A percentile compares a stretch with the other conserved stretches of the same genome.
Evolutionary conservation across 2,888 invertebrate species (phyloP).

Genomic region (Taenaris catops): DNA sequence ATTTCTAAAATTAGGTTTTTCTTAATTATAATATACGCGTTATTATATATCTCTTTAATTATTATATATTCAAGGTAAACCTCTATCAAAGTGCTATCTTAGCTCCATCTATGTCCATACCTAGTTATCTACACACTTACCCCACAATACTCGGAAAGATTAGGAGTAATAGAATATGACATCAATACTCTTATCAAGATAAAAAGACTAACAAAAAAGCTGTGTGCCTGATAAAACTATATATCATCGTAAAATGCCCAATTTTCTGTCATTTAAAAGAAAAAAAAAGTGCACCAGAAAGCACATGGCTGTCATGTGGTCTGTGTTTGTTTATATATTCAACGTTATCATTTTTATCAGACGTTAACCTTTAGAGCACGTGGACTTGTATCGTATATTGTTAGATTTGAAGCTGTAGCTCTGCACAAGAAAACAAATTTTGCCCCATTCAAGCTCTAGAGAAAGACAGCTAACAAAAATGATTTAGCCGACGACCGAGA

Average conservation of each 20-base stretch:
- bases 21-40: no score
- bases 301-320: conserved; percentile 23
- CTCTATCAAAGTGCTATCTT: background rate
- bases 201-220: background rate
- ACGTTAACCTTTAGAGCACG: conserved; percentile 71
- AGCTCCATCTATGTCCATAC: conserved; percentile 2
- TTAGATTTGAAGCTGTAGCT: conserved; percentile 78
- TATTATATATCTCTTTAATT: no score
- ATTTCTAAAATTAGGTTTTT: no score
- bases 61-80: background rate
- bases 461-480: conserved; percentile 77
- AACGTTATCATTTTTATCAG: conserved; percentile 70
- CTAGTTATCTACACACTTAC: conserved; percentile 6
- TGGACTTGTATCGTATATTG: conserved; percentile 69
- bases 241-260: no score
- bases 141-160: conserved; percentile 5
- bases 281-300: conserved; percentile 1
- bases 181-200: conserved; percentile 1
- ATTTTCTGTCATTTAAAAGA: no score
- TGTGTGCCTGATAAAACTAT: no score
- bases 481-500: conserved; percentile 76
- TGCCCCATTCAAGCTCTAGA: conserved; percentile 76
- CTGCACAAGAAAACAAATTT: conserved; percentile 72
- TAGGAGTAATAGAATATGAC: conserved; percentile 6
- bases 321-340: conserved; percentile 66